Percentiles rank a stretch among this genome's conserved stretches.
These are phyloP conservation scores for Asobara japonica DNA, from an alignment of 1,140 invertebrate species.

Conservation along the genomic window DNA sequence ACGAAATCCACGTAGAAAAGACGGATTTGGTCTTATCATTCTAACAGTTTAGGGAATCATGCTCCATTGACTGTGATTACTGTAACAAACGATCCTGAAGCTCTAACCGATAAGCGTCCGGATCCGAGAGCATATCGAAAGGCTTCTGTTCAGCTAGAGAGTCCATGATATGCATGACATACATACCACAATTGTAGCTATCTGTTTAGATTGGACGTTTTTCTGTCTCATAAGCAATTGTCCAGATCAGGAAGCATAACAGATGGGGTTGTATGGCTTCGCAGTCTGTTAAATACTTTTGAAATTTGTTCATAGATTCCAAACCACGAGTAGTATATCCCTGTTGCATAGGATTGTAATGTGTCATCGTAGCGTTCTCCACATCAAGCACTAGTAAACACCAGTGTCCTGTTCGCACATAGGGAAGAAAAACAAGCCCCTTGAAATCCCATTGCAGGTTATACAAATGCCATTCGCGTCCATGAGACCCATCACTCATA, in stretches of 20 bases:
- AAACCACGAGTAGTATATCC: neutral
- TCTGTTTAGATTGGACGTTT: neutral
- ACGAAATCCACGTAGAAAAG: no score
- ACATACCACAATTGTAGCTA: neutral
- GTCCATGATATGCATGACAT: slow-evolving; percentile 5
- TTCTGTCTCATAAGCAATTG: neutral
- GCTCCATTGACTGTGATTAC: no score
- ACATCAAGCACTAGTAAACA: neutral
- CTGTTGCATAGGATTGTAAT: neutral
- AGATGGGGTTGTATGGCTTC: no score
- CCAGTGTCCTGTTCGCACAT: neutral
- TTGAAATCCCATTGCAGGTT: neutral
- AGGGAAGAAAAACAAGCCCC: neutral
- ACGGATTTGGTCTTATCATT: no score
- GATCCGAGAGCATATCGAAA: no score
- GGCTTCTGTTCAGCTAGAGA: neutral
- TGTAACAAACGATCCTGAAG: no score
- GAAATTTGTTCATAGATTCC: neutral
- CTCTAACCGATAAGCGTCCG: no score
- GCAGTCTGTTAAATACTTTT: no score
- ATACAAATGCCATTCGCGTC: no score
- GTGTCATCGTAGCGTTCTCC: neutral
- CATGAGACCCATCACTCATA: no score
- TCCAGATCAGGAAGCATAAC: neutral
- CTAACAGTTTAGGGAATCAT: no score